phyloP scores from a whole-genome alignment of 2,113 vertebrate genomes.

The Mastomys coucha region DNA sequence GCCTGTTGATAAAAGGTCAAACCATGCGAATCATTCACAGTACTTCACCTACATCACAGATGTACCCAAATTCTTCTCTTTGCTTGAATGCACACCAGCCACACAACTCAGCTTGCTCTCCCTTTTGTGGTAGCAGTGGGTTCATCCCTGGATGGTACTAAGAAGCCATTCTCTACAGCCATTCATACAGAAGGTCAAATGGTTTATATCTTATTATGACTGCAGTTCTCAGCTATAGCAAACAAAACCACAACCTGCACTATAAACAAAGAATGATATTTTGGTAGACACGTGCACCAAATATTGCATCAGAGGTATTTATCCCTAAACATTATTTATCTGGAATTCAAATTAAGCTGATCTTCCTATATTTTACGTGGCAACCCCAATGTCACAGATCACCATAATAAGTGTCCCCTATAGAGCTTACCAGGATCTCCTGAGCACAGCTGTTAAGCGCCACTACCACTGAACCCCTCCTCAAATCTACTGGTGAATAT shows the following conservation, averaged over 20 bases:
- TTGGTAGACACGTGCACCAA: not conserved
- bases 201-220: not conserved
- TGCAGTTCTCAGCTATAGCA: not conserved
- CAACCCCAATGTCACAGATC: not conserved
- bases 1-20: not conserved
- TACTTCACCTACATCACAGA: not conserved
- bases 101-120: too few relatives aligned
- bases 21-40: not conserved
- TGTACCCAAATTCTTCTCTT: not conserved
- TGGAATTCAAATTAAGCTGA: slow-evolving; percentile 27
- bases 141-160: not conserved
- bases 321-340: not conserved
- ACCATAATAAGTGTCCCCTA: not conserved
- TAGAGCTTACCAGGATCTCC: not conserved
- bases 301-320: not conserved
- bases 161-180: not conserved
- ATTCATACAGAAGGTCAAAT: not conserved
- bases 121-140: too few relatives aligned
- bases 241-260: not conserved
- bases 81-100: not conserved
- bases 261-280: not conserved
- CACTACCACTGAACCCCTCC: not conserved
- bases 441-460: fast-evolving
- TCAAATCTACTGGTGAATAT: not conserved
- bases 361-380: not conserved